A percentile compares a stretch with the other conserved stretches of the same genome.
Evolutionary conservation across 35 echinoderm and acorn worm species (phyloP).

Genomic region (Patiria miniata): DNA sequence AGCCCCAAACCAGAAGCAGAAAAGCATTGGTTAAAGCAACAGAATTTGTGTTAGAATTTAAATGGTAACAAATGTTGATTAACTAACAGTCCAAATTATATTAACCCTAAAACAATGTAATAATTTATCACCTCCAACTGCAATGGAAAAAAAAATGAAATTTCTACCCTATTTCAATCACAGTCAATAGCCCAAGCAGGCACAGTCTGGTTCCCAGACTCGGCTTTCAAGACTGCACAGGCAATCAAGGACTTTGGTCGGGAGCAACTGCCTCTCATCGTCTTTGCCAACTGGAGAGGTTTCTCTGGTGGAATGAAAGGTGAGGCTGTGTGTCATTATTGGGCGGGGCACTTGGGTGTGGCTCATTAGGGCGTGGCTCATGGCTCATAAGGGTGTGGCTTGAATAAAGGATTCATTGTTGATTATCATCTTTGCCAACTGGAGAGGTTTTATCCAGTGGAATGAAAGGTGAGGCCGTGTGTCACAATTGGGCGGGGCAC

Average conservation of each 20-base stretch:
- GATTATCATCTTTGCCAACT: conserved; percentile 98
- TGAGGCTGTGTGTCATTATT: background rate
- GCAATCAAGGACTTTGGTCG: conserved; percentile 89
- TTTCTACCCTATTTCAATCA: background rate
- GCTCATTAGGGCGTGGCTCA: background rate
- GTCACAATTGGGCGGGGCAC: background rate
- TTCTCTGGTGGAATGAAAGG: conserved; percentile 99
- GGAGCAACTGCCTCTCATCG: conserved; percentile 88
- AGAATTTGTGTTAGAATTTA: too few relatives aligned
- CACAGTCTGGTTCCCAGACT: conserved; percentile 98
- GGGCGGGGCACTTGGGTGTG: background rate
- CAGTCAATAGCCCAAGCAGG: conserved; percentile 85
- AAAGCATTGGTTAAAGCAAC: too few relatives aligned
- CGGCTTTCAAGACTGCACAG: conserved; percentile 98
- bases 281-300: conserved; percentile 99
- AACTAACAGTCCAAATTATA: too few relatives aligned
- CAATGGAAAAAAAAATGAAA: too few relatives aligned
- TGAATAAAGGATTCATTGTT: too few relatives aligned
- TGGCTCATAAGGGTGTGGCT: too few relatives aligned
- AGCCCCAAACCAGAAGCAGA: too few relatives aligned
- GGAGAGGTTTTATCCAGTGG: conserved; percentile 98
- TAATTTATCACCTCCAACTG: too few relatives aligned
- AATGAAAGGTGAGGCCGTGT: conserved; percentile 83
- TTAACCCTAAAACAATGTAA: too few relatives aligned
- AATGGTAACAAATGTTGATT: too few relatives aligned